These are phyloP conservation scores for Atherinomorus stipes DNA, from an alignment of 2,113 vertebrate species.

Conservation along the genomic window DNA sequence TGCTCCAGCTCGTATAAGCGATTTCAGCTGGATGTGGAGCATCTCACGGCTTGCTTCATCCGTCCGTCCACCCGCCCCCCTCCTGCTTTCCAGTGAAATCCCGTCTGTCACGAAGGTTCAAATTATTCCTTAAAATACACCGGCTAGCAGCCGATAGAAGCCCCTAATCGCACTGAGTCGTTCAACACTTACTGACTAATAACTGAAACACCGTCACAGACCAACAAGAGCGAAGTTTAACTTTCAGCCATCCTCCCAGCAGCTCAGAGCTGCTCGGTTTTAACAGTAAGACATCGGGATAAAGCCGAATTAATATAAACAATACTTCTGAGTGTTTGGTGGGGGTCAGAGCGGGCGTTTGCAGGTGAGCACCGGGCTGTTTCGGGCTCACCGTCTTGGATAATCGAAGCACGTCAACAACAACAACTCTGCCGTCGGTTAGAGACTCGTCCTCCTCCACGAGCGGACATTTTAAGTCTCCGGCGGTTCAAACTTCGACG, in stretches of 20 bases:
- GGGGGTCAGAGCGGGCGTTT: neutral
- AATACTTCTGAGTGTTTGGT: neutral
- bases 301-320: neutral
- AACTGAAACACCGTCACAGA: neutral
- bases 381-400: neutral
- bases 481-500: conserved; percentile 42
- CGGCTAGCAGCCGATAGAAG: rapidly evolving
- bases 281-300: neutral
- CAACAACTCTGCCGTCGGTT: conserved; percentile 10
- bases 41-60: conserved; percentile 28
- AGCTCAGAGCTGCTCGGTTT: neutral
- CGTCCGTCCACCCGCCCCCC: conserved; percentile 18
- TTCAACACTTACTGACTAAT: rapidly evolving
- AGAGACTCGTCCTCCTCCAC: conserved; percentile 6
- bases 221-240: conserved; percentile 2
- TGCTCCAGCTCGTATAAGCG: too few species aligned
- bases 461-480: conserved; percentile 76
- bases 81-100: conserved; percentile 20
- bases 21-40: conserved; percentile 21
- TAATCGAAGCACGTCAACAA: conserved; percentile 8
- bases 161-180: neutral
- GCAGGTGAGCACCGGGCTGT: neutral
- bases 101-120: conserved; percentile 2
- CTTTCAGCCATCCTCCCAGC: conserved; percentile 12
- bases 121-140: neutral